phyloP scores from a whole-genome alignment of 2,888 invertebrate genomes.

The Hesperia comma region DNA sequence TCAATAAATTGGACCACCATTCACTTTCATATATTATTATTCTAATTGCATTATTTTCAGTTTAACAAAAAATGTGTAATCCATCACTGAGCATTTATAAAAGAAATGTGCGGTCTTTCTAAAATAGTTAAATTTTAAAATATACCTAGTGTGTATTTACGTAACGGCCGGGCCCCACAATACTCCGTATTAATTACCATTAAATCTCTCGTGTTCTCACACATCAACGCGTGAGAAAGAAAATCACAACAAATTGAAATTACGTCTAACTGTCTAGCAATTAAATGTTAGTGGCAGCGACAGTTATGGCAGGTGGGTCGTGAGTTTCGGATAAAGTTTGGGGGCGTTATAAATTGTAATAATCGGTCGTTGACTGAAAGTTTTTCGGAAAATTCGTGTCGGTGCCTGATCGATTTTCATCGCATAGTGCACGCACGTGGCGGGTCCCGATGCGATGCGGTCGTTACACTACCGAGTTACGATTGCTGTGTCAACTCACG shows the following conservation, averaged over 20 bases:
- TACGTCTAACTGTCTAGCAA: constrained; percentile 73
- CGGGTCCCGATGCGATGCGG: constrained; percentile 51
- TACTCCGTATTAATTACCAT: constrained; percentile 56
- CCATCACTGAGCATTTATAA: too few species aligned
- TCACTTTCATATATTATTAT: too few species aligned
- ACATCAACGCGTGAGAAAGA: constrained; percentile 74
- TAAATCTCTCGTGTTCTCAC: constrained; percentile 73
- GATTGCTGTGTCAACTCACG: constrained; percentile 42
- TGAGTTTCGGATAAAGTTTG: constrained; percentile 66
- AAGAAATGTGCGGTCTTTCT: background rate
- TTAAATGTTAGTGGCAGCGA: constrained; percentile 74
- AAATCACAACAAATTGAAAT: constrained; percentile 65
- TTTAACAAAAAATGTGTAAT: background rate
- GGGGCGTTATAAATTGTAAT: constrained; percentile 67
- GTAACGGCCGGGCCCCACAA: constrained; percentile 62
- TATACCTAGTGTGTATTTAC: constrained; percentile 57
- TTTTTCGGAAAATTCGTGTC: constrained; percentile 65
- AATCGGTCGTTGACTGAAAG: constrained; percentile 74
- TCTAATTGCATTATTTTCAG: too few species aligned
- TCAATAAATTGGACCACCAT: too few species aligned
- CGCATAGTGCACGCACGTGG: constrained; percentile 81
- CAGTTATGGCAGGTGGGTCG: constrained; percentile 78
- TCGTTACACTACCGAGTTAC: constrained; percentile 57
- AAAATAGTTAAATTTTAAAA: constrained; percentile 2
- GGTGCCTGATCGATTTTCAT: constrained; percentile 77